These are phyloP conservation scores for Choristoneura fumiferana DNA, from an alignment of 1,140 invertebrate genomes.

Conservation along the genomic window DNA sequence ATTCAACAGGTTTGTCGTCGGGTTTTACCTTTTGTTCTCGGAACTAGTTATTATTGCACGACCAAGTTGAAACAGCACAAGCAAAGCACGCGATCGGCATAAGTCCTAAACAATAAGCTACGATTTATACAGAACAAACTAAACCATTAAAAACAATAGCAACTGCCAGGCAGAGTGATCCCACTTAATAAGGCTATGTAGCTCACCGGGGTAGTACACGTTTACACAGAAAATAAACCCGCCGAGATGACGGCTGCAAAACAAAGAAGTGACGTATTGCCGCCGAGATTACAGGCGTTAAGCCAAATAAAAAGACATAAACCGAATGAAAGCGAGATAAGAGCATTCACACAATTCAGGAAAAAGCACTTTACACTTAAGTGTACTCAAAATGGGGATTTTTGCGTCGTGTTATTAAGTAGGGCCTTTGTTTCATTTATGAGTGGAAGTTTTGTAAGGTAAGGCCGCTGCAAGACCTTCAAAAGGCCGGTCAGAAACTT, in stretches of 20 bases:
- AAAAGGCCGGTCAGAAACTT: too few species aligned
- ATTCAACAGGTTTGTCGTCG: too few species aligned
- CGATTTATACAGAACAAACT: too few species aligned
- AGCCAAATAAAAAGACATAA: slow-evolving; percentile 16
- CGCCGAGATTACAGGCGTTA: slow-evolving; percentile 11
- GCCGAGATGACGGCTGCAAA: slow-evolving; percentile 13
- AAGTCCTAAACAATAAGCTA: too few species aligned
- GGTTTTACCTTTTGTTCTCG: too few species aligned
- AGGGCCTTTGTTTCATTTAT: not conserved
- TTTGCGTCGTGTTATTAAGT: slow-evolving; percentile 2
- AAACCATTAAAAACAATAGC: not conserved
- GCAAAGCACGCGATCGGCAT: too few species aligned
- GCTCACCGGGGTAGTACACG: not conserved
- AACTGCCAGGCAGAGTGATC: not conserved
- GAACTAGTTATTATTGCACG: too few species aligned
- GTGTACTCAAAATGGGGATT: slow-evolving; percentile 5
- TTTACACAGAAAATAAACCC: slow-evolving; percentile 15
- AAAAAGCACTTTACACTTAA: slow-evolving; percentile 4
- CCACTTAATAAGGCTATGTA: slow-evolving; percentile 8
- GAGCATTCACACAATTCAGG: not conserved
- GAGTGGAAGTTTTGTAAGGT: too few species aligned
- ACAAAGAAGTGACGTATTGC: slow-evolving; percentile 17
- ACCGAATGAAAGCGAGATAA: slow-evolving; percentile 7
- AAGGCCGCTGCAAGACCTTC: too few species aligned
- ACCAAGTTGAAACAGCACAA: too few species aligned